Base-by-base conservation (phyloP, 2,888 invertebrate genomes). In the Aspidiotus rigidus region DNA sequence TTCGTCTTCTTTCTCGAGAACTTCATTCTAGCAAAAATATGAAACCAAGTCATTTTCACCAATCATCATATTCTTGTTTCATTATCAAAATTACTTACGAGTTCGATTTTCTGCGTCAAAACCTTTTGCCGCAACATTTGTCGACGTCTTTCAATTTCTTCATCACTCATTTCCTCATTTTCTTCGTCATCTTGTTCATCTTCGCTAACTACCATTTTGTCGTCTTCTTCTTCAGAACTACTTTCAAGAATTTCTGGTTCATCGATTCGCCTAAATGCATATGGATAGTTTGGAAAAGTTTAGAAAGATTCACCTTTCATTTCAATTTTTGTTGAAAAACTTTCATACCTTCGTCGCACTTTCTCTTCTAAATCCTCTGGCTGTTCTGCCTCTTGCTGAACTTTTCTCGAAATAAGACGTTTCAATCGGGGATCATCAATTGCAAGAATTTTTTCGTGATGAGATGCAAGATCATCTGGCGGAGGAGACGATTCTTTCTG, bases 381-480 rank as follows among this genome's bases (percentile, higher is more conserved):
- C 63, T 79, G 79, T 62, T 79, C 79, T 69, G 75, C 77, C 60
- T 75, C 74, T 69, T 84, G 84, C 3, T 79, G 78, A n/a, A 62
- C 77, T 75, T 57, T 69, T 49, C 62, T 17, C 71, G 81, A 80
- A 69, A 80, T 84, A 40, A 93, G 78, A 71, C 93, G 83, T 16
- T 89, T 81, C 40, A 94, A 79, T 60, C 94, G 84, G 0, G 93
- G 90, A 79, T 95, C 94, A 75, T 90, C 88, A n/a, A 86, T 81
- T 11, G 59, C 67, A 77, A 73, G 69, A 11, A 70, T 70, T 28
- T 49, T 62, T 44, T 70, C 70, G 16, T 64, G 62, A 40, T 70
- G 64, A 39, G 71, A 72, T 56, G 67, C 71, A 40, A 71, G 71
- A 10, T 71, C 72, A 44, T 70, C 72, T n/a, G 69, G 69, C 44